These are phyloP conservation scores for Glomeris marginata DNA, from an alignment of 2,888 invertebrate species.

Conservation along the genomic window DNA sequence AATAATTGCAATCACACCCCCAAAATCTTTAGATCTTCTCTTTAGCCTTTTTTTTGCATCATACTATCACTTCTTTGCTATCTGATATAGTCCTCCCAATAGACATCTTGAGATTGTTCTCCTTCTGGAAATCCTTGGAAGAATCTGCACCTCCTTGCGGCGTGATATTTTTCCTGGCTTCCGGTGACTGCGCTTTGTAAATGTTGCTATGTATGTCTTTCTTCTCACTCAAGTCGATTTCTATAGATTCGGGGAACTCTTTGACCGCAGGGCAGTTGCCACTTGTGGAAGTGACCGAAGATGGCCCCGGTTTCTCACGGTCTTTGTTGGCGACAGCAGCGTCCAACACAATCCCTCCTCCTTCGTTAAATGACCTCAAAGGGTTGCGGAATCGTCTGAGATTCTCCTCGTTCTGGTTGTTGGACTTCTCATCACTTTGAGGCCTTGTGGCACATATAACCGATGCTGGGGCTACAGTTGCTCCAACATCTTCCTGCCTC, in stretches of 20 bases:
- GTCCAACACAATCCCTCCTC: conserved; percentile 38
- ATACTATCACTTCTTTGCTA: conserved; percentile 18
- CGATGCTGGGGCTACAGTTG: conserved; percentile 15
- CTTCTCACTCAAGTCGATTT: conserved; percentile 26
- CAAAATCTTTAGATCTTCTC: no score
- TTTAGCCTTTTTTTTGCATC: background rate
- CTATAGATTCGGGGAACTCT: conserved; percentile 41
- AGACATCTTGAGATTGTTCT: conserved; percentile 6
- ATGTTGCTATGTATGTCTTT: conserved; percentile 34
- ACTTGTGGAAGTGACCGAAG: conserved; percentile 17
- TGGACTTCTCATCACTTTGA: conserved; percentile 51
- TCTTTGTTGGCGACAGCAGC: conserved; percentile 34
- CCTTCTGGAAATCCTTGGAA: conserved; percentile 7
- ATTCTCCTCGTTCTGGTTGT: conserved; percentile 85
- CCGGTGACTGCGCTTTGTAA: conserved; percentile 71
- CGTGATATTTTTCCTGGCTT: conserved; percentile 61
- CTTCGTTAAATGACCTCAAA: conserved; percentile 42
- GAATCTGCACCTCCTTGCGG: conserved; percentile 28
- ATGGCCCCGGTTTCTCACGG: conserved; percentile 24
- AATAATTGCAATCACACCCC: no score
- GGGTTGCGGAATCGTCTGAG: conserved; percentile 62
- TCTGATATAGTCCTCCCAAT: conserved; percentile 15
- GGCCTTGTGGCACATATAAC: conserved; percentile 2
- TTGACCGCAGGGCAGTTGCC: conserved; percentile 21
- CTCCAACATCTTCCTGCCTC: conserved; percentile 21